These are phyloP conservation scores for Crotophaga sulcirostris DNA, from an alignment of 2,113 vertebrate species.

Conservation along the genomic window DNA sequence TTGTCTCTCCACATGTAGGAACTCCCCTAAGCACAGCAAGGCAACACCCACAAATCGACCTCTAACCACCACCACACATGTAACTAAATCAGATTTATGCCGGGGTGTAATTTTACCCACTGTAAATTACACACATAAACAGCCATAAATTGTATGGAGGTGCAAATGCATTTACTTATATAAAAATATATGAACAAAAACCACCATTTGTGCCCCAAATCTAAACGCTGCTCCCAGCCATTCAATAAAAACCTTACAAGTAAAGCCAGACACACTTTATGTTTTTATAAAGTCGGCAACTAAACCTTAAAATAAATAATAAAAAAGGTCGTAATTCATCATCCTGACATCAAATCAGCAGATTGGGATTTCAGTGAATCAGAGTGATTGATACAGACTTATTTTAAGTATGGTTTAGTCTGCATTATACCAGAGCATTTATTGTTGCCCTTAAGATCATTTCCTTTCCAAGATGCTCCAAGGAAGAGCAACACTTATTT, in stretches of 20 bases:
- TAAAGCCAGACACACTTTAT: conserved; percentile 4
- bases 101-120: background rate
- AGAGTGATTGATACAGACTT: conserved; percentile 53
- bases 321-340: conserved; percentile 59
- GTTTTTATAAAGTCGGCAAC: conserved; percentile 53
- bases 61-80: background rate
- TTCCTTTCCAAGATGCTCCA: conserved; percentile 1
- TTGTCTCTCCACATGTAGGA: background rate
- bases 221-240: background rate
- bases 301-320: conserved; percentile 61
- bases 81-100: background rate
- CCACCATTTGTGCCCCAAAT: background rate
- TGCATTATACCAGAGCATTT: conserved; percentile 35
- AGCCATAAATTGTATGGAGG: background rate
- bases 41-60: background rate
- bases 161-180: background rate
- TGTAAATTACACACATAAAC: background rate
- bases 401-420: conserved; percentile 49
- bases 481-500: background rate
- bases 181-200: background rate
- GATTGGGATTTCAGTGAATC: conserved; percentile 53
- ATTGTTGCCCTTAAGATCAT: conserved; percentile 16
- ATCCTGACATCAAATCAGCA: conserved; percentile 65
- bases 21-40: background rate
- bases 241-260: background rate